A percentile compares a stretch with the other conserved stretches of the same genome.
Conservation (phyloP, 2,888 invertebrate species). For the Lasioglossum villosulum region DNA sequence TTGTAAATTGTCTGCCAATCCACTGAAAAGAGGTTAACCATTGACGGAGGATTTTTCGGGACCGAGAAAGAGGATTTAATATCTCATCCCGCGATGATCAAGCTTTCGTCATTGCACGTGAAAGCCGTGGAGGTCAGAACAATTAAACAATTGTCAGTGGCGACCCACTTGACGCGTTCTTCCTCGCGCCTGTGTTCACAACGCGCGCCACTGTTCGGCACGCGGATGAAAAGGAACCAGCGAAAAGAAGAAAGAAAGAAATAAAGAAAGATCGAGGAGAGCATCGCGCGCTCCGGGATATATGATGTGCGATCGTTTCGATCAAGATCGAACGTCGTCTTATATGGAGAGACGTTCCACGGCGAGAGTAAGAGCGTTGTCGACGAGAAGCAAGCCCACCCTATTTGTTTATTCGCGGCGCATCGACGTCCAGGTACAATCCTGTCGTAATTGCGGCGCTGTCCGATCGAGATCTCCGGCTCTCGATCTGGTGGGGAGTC, state of each 20-base stretch:
- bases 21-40: neutral
- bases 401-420: conserved; percentile 42
- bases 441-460: conserved; percentile 24
- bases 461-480: conserved; percentile 30
- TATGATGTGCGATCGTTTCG: conserved; percentile 46
- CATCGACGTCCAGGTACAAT: conserved; percentile 36
- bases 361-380: conserved; percentile 40
- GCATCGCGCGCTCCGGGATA: conserved; percentile 40
- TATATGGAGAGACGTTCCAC: conserved; percentile 52
- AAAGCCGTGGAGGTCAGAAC: conserved; percentile 65
- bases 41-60: neutral
- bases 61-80: neutral
- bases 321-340: conserved; percentile 60
- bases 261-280: conserved; percentile 12
- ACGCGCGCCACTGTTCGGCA: conserved; percentile 61
- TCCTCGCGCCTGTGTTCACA: conserved; percentile 54
- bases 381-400: conserved; percentile 29
- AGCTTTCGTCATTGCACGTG: conserved; percentile 41
- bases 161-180: conserved; percentile 69
- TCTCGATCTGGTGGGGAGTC: neutral
- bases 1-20: neutral
- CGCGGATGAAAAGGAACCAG: conserved; percentile 22
- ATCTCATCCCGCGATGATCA: neutral
- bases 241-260: neutral
- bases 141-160: conserved; percentile 75